Base-by-base conservation (phyloP, 2,888 invertebrate species). In the Oasisia sp. region DNA sequence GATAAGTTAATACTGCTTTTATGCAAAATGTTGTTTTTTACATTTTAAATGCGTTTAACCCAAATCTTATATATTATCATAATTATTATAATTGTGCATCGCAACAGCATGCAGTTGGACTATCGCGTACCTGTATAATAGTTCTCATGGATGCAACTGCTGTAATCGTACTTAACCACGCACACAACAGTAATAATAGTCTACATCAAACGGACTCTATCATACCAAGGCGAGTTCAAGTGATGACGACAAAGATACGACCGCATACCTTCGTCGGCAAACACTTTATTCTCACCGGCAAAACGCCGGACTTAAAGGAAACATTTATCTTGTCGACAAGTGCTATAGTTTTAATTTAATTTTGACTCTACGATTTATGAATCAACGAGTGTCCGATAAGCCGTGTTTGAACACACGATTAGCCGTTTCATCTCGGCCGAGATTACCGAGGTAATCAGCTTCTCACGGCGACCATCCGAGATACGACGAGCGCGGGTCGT, bases 271-370 rank as follows among this genome's bases (percentile, higher is more conserved):
- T 74, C n/a, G 74, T 19, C 74, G 74, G 74, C 74, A n/a, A 74
- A 7, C 1, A 27, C 74, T n/a, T 74, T n/a, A 8, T n/a, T 27
- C 74, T 2, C 27, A 74, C 74, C 74, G 74, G n/a, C 74, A 74
- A 74, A 74, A 74, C 74, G 74, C 19, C 74, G 27, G 74, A 74
- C 74, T 74, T 74, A 74, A 74, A 74, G 19, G 74, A 74, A 74
- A 74, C 74, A 74, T 74, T 74, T 74, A 74, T 74, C 74, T 74
- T 74, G 74, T 74, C 7, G 74, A 74, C 74, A 74, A 74, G 74
- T 74, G 74, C 74, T 74, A 38, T 38, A 74, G 74, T 74, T 74
- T 74, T 74, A 74, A 74, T 74, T 74, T 74, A 74, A 74, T 74
- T 74, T 74, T 74, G 74, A 74, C 74, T 74, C 14, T 19, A 74